phyloP scores from a whole-genome alignment of 2,888 invertebrate species.

The Lasioglossum oenotherae region DNA sequence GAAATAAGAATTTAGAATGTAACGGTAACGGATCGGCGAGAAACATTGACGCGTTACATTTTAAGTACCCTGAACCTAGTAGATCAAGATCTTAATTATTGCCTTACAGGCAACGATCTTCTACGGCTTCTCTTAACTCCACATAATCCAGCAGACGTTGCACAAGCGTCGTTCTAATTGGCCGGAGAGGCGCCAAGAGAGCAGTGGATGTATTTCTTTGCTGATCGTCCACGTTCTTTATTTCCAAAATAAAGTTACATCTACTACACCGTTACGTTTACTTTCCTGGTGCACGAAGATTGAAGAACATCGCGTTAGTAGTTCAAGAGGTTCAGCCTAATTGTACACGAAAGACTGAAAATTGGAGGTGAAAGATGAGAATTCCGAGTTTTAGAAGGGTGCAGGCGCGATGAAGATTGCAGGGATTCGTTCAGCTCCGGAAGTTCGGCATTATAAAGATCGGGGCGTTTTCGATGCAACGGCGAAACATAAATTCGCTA shows the following conservation, averaged over 20 bases:
- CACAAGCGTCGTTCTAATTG: neutral
- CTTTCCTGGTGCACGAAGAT: no score
- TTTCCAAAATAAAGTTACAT: neutral
- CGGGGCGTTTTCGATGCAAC: no score
- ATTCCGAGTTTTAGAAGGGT: neutral
- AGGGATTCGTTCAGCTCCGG: no score
- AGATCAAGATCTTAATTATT: neutral
- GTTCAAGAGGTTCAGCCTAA: neutral
- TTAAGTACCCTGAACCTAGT: neutral
- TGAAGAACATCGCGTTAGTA: no score
- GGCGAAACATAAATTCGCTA: no score
- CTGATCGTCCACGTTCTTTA: neutral
- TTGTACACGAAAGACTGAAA: neutral
- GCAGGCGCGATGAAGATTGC: no score
- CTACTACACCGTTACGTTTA: no score
- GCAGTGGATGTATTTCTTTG: neutral
- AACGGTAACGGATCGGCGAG: no score
- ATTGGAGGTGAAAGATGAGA: neutral
- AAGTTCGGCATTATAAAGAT: no score
- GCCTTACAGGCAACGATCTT: neutral
- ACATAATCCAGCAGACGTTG: neutral
- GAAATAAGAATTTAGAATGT: neutral
- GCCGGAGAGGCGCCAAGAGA: neutral
- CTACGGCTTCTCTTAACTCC: neutral
- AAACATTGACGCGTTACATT: neutral